Evolutionary conservation across 92 coral and sea anemone species (phyloP).

Genomic region (Actinostola sp.): DNA sequence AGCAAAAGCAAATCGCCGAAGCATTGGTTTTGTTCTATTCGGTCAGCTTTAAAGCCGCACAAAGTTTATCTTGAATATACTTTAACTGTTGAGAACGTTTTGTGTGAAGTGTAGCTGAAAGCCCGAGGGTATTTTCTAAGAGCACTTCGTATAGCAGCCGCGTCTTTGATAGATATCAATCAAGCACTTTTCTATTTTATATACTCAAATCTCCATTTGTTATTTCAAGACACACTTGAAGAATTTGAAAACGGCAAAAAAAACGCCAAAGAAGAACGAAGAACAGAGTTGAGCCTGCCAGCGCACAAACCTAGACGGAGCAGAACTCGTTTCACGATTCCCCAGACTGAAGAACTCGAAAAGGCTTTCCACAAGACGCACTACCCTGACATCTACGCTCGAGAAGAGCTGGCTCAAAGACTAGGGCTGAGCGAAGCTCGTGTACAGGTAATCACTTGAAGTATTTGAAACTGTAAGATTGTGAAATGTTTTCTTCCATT

Average conservation of each 20-base stretch:
- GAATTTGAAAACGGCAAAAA: conserved; percentile 20
- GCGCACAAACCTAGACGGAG: conserved; percentile 91
- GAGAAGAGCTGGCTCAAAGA: conserved; percentile 98
- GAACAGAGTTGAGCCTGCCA: conserved; percentile 28
- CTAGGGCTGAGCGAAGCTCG: conserved; percentile 92
- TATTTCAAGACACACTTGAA: conserved; percentile 14
- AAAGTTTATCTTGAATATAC: background rate
- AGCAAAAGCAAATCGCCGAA: background rate
- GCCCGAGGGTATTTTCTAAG: conserved; percentile 26
- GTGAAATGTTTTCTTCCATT: no score
- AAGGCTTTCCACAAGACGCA: conserved; percentile 96
- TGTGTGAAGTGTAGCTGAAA: background rate
- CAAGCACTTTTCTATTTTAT: background rate
- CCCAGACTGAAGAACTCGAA: conserved; percentile 91
- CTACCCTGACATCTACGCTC: conserved; percentile 96
- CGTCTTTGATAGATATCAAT: conserved; percentile 7
- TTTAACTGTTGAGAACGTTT: background rate
- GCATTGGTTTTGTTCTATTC: background rate
- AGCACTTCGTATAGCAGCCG: background rate
- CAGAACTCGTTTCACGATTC: conserved; percentile 86
- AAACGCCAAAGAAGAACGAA: background rate
- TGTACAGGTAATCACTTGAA: conserved; percentile 77
- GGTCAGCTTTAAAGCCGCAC: background rate
- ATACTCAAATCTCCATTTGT: conserved; percentile 3
- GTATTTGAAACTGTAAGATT: no score